Evolutionary conservation across 2,113 vertebrate species (phyloP).

Genomic region (Empidonax traillii): DNA sequence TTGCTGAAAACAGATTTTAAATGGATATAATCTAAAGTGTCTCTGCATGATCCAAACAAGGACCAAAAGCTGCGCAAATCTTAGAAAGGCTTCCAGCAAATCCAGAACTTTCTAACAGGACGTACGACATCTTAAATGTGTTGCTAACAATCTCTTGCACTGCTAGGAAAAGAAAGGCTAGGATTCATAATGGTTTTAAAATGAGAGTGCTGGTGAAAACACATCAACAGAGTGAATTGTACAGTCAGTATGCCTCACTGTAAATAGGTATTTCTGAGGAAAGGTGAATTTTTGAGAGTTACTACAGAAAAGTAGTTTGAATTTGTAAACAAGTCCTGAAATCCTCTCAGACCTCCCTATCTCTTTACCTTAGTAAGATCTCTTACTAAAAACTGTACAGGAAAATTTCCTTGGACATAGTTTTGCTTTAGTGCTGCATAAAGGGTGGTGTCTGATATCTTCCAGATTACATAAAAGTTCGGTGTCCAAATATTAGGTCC

Average conservation of each 20-base stretch:
- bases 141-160: neutral
- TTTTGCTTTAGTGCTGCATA: neutral
- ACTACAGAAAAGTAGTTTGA: neutral
- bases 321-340: neutral
- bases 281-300: neutral
- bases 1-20: neutral
- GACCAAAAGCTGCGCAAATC: neutral
- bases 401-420: neutral
- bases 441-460: constrained; percentile 1
- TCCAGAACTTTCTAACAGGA: neutral
- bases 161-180: neutral
- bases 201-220: neutral
- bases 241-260: neutral
- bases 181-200: neutral
- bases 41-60: neutral
- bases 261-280: neutral
- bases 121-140: neutral
- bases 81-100: neutral
- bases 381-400: neutral
- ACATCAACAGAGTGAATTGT: neutral
- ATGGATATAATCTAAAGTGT: neutral
- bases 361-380: neutral
- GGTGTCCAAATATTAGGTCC: neutral
- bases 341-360: neutral
- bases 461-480: constrained; percentile 45